Evolutionary conservation across 1,140 invertebrate genomes (phyloP).

Genomic region (Theocolax elegans): DNA sequence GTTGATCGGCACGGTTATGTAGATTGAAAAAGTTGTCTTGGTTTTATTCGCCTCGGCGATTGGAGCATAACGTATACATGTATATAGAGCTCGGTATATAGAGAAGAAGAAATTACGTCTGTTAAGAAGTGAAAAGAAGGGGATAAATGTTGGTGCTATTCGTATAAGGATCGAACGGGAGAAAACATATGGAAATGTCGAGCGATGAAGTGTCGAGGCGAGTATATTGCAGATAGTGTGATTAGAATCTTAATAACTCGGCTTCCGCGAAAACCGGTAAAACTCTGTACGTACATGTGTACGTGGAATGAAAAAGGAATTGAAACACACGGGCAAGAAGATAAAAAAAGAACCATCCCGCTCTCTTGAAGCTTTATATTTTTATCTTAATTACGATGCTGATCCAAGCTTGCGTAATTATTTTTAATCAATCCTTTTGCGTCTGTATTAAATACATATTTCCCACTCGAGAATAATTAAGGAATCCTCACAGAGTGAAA

Average conservation of each 20-base stretch:
- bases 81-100: too few relatives aligned
- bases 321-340: too few relatives aligned
- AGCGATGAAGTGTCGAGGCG: neutral
- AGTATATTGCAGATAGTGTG: neutral
- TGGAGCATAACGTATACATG: too few relatives aligned
- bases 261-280: neutral
- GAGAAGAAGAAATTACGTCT: too few relatives aligned
- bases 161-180: too few relatives aligned
- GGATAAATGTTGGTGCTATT: too few relatives aligned
- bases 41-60: too few relatives aligned
- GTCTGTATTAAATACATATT: neutral
- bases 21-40: neutral
- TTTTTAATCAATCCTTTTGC: slow-evolving; percentile 12
- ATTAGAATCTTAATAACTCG: slow-evolving; percentile 26
- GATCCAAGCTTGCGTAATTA: slow-evolving; percentile 4
- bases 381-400: slow-evolving; percentile 19
- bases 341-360: too few relatives aligned
- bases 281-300: neutral
- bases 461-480: neutral
- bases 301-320: neutral
- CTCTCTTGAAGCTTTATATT: too few relatives aligned
- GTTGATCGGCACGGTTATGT: too few relatives aligned
- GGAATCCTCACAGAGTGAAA: too few relatives aligned
- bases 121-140: neutral
- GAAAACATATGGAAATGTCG: slow-evolving; percentile 8